Conservation (phyloP, 2,888 invertebrate genomes). For the Diogma glabrata region DNA sequence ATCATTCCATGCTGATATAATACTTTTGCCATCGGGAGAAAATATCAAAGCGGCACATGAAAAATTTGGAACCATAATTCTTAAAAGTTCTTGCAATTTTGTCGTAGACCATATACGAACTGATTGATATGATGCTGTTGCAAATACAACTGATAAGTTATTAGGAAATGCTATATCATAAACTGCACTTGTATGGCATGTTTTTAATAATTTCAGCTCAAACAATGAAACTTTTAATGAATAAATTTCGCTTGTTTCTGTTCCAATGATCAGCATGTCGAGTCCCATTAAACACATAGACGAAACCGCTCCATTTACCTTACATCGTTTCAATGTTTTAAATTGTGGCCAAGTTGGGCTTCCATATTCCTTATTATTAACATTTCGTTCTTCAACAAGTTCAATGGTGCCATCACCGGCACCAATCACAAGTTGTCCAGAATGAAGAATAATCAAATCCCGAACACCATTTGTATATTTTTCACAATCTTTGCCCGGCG, state of each 20-base stretch:
- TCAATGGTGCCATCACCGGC: slow-evolving; percentile 77
- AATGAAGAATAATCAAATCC: slow-evolving; percentile 47
- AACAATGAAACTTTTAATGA: slow-evolving; percentile 57
- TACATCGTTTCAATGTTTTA: slow-evolving; percentile 41
- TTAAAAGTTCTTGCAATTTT: slow-evolving; percentile 65
- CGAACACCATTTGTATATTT: slow-evolving; percentile 42
- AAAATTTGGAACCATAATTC: slow-evolving; percentile 80
- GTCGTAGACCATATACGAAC: slow-evolving; percentile 75
- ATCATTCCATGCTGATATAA: slow-evolving; percentile 77
- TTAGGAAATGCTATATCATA: slow-evolving; percentile 74
- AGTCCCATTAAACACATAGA: slow-evolving; percentile 52
- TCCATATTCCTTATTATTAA: slow-evolving; percentile 32
- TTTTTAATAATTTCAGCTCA: slow-evolving; percentile 55
- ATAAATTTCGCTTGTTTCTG: slow-evolving; percentile 70
- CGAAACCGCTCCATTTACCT: slow-evolving; percentile 57
- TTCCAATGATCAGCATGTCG: slow-evolving; percentile 60
- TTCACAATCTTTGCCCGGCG: slow-evolving; percentile 33
- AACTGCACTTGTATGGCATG: slow-evolving; percentile 71
- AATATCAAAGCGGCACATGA: slow-evolving; percentile 69
- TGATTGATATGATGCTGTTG: slow-evolving; percentile 73
- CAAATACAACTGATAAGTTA: slow-evolving; percentile 72
- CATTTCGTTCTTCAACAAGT: slow-evolving; percentile 49
- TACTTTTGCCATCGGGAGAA: slow-evolving; percentile 64
- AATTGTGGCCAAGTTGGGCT: slow-evolving; percentile 46
- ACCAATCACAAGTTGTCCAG: slow-evolving; percentile 60